A percentile compares a stretch with the other conserved stretches of the same genome.
These are phyloP conservation scores for Marronus borbonicus DNA, from an alignment of 2,888 invertebrate genomes.

Conservation along the genomic window DNA sequence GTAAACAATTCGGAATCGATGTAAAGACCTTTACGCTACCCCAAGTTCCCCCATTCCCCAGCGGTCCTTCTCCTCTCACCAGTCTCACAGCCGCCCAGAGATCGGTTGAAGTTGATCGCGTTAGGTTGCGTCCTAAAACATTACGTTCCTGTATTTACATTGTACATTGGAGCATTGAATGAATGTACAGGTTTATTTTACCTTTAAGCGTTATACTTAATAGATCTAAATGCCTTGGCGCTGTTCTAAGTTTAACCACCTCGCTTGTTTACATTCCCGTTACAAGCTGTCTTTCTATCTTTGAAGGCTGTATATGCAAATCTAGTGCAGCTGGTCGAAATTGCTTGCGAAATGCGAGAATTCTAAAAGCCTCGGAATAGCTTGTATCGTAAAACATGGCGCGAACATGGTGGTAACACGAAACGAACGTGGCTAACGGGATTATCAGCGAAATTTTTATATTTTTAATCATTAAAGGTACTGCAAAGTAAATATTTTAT, in stretches of 20 bases:
- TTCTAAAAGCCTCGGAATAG: conserved; percentile 17
- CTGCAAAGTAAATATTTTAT: conserved; percentile 10
- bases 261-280: conserved; percentile 22
- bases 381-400: conserved; percentile 12
- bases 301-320: conserved; percentile 19
- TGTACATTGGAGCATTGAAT: conserved; percentile 1
- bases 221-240: conserved; percentile 34
- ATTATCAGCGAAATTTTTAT: conserved; percentile 20
- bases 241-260: conserved; percentile 36
- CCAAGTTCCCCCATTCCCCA: neutral
- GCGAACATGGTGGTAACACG: neutral
- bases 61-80: no score
- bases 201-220: conserved; percentile 36
- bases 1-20: conserved; percentile 18
- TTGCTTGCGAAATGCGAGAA: conserved; percentile 8
- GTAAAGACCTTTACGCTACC: neutral
- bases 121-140: conserved; percentile 4
- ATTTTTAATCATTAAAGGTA: neutral
- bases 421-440: neutral
- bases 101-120: neutral
- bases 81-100: no score
- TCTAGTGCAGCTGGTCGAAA: conserved; percentile 1
- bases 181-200: conserved; percentile 24
- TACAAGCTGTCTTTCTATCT: conserved; percentile 1
- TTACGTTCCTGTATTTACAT: neutral